phyloP scores from a whole-genome alignment of 2,113 vertebrate genomes.

The Galemys pyrenaicus region DNA sequence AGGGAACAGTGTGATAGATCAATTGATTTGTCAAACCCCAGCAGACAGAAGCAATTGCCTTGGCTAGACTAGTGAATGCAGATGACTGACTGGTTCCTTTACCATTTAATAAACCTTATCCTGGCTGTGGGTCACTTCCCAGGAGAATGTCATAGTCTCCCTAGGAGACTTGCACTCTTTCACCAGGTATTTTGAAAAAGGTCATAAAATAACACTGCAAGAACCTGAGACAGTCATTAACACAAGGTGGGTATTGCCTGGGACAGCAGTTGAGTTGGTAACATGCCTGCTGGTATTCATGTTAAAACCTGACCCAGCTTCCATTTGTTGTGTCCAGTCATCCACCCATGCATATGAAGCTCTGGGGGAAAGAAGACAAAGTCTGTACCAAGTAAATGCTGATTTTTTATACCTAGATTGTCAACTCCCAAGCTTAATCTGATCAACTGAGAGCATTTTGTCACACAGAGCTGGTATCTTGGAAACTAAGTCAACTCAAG shows the following conservation, averaged over 20 bases:
- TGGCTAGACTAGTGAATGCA: conserved; percentile 65
- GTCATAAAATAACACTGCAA: neutral
- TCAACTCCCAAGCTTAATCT: neutral
- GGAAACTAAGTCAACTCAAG: neutral
- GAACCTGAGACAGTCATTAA: neutral
- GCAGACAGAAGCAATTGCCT: conserved; percentile 71
- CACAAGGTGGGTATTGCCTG: too few relatives aligned
- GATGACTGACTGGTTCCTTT: conserved; percentile 57
- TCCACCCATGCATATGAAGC: neutral
- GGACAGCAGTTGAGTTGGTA: neutral
- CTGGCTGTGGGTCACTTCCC: neutral
- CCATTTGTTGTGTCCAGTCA: neutral
- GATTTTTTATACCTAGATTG: neutral
- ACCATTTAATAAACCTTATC: conserved; percentile 62
- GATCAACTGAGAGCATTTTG: neutral
- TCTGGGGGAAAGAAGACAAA: neutral
- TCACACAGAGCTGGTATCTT: neutral
- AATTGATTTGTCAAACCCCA: conserved; percentile 73
- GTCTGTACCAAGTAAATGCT: neutral
- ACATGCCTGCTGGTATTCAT: neutral
- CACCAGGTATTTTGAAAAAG: neutral
- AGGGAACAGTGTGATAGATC: neutral
- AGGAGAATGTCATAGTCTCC: neutral
- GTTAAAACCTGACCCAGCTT: neutral
- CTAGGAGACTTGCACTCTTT: neutral